Evolutionary conservation across 2,113 vertebrate genomes (phyloP).

Genomic region (Calyptommatus sinebrachiatus): DNA sequence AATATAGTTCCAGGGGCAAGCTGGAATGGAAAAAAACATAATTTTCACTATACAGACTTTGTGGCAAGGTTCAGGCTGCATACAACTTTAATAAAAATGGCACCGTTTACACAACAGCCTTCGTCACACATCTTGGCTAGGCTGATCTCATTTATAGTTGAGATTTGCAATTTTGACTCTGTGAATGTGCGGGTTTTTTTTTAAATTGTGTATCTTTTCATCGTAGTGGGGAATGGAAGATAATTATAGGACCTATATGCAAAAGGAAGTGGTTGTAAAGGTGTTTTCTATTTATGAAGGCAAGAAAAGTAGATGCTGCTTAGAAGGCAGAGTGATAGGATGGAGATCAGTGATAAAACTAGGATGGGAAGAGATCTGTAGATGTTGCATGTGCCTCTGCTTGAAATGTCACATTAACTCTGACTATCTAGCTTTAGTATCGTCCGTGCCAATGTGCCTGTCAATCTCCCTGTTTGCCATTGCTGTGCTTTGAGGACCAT

Average conservation of each 20-base stretch:
- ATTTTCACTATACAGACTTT: too few species aligned
- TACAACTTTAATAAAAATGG: too few species aligned
- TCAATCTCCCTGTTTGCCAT: too few species aligned
- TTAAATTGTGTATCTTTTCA: constrained; percentile 28
- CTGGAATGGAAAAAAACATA: too few species aligned
- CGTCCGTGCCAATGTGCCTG: too few species aligned
- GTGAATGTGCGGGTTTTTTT: constrained; percentile 34
- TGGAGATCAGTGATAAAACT: not conserved
- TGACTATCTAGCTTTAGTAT: not conserved
- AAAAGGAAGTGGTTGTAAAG: constrained; percentile 65
- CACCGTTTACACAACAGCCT: too few species aligned
- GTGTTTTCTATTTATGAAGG: constrained; percentile 4
- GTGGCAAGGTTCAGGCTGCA: too few species aligned
- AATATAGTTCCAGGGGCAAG: too few species aligned
- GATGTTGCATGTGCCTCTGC: too few species aligned
- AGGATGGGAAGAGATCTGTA: not conserved
- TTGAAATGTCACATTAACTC: not conserved
- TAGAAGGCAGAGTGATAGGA: not conserved
- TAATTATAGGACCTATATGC: constrained; percentile 57
- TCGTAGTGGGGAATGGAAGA: constrained; percentile 30
- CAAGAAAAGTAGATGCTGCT: not conserved
- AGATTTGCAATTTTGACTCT: constrained; percentile 13
- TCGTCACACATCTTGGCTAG: too few species aligned
- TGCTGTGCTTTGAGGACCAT: too few species aligned
- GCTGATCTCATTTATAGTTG: too few species aligned